Evolutionary conservation across 2,113 vertebrate genomes (phyloP), one percentile per base, ranked within the genome.

Genomic region (Sorex araneus): DNA sequence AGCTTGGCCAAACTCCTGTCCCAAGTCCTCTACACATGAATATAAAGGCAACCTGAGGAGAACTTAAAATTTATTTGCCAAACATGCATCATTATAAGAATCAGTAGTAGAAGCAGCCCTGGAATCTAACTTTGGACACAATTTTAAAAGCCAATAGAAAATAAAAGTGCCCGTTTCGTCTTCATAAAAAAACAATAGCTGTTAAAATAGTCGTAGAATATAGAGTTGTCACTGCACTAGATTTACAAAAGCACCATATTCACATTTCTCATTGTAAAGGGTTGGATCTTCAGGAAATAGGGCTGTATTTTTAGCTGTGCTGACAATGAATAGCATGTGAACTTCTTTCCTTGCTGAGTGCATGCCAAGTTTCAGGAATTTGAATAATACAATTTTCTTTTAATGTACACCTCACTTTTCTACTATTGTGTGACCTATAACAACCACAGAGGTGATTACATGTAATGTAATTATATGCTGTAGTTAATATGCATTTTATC

Each of bases 401-500:
- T 97, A 96, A 95, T 96, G 90, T 95, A 97, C 87, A 84, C 71
- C 78, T 93, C 96, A 70, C 87, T 90, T 95, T 76, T 69, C 91
- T 94, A 21, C 91, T 96, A 92, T 92, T 97, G 70, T 97, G 89
- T 97, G 91, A 67, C 60, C 93, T 94, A 70, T 89, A 97, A 94
- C 84, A 95, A 95, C 95, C 82, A 95, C 96, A 92, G 88, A 90
- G 60, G 82, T 97, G 90, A 97, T 97, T 97, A 97, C 93, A 95
- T 88, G 25, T 82, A 91, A n/a, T 79, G 71, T 97, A 97, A 97
- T 96, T 95, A 75, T 96, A 95, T 94, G 63, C 94, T 78, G 83
- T 71, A 79, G 81, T 95, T 97, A 97, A 94, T 94, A 28, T 21
- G 84, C 77, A 84, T 94, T 97, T 96, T 95, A 87, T 50, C 93